Evolutionary conservation across 2,888 invertebrate species (phyloP).

Genomic region (Tetragonula carbonaria): DNA sequence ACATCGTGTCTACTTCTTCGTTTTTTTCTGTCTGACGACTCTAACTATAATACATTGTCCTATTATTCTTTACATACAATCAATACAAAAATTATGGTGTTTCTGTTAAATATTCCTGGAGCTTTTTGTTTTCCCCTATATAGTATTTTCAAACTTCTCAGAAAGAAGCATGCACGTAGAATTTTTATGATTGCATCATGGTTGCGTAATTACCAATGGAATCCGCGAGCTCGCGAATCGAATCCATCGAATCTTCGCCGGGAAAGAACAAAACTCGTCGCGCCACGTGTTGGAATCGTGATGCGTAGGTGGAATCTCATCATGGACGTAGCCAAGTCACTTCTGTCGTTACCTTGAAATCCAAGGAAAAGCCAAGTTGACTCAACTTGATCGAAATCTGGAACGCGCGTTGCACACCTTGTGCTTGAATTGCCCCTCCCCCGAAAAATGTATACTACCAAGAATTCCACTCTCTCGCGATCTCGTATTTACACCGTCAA

Average conservation of each 20-base stretch:
- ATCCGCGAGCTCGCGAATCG: background rate
- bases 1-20: too few species aligned
- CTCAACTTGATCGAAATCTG: constrained; percentile 48
- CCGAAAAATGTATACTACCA: background rate
- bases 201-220: constrained; percentile 8
- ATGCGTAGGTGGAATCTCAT: constrained; percentile 56
- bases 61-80: background rate
- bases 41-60: too few species aligned
- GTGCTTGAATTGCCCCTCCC: background rate
- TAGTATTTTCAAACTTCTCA: background rate
- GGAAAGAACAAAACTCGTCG: background rate
- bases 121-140: background rate
- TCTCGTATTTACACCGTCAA: background rate
- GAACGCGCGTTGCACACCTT: constrained; percentile 23
- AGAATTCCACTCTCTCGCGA: background rate
- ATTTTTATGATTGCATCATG: background rate
- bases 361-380: constrained; percentile 48
- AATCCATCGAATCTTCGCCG: background rate
- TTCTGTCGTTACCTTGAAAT: constrained; percentile 48
- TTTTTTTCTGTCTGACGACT: too few species aligned
- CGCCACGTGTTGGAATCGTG: constrained; percentile 9
- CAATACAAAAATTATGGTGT: background rate
- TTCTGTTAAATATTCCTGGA: too few species aligned
- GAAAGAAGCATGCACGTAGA: background rate
- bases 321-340: constrained; percentile 33